These are phyloP conservation scores for Neostethus bicornis DNA, from an alignment of 2,797 vertebrate species.

Conservation along the genomic window DNA sequence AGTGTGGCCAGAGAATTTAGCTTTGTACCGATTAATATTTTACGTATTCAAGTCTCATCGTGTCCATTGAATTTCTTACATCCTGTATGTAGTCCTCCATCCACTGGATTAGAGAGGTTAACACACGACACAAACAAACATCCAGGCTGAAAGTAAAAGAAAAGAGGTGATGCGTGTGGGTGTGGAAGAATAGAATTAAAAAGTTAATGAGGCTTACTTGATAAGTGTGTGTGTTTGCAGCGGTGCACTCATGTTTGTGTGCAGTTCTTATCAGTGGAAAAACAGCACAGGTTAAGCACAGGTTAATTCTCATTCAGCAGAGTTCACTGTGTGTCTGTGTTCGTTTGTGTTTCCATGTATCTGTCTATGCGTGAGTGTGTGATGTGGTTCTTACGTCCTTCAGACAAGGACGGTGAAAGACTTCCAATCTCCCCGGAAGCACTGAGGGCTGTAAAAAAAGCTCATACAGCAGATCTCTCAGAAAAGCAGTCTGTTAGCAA, in stretches of 20 bases:
- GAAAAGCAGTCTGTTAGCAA: constrained; percentile 14
- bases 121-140: constrained; percentile 30
- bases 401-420: constrained; percentile 61
- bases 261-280: constrained; percentile 57
- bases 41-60: constrained; percentile 31
- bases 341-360: constrained; percentile 21
- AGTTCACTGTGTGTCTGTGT: constrained; percentile 30
- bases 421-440: constrained; percentile 30
- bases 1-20: constrained; percentile 13
- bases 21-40: constrained; percentile 23
- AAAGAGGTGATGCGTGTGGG: constrained; percentile 23
- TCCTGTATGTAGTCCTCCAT: constrained; percentile 9
- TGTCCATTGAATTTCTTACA: constrained; percentile 15
- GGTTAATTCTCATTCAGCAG: constrained; percentile 64
- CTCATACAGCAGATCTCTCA: constrained; percentile 7
- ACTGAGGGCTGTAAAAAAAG: constrained; percentile 1
- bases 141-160: constrained; percentile 2
- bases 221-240: constrained; percentile 44
- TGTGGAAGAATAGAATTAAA: constrained; percentile 50
- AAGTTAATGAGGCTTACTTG: constrained; percentile 61
- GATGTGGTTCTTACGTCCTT: constrained; percentile 51
- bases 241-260: constrained; percentile 37
- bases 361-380: constrained; percentile 18
- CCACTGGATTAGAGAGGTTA: constrained; percentile 32
- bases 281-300: constrained; percentile 61